Base-by-base conservation (phyloP, 2,888 invertebrate species). In the Oxyteleia sp. region DNA sequence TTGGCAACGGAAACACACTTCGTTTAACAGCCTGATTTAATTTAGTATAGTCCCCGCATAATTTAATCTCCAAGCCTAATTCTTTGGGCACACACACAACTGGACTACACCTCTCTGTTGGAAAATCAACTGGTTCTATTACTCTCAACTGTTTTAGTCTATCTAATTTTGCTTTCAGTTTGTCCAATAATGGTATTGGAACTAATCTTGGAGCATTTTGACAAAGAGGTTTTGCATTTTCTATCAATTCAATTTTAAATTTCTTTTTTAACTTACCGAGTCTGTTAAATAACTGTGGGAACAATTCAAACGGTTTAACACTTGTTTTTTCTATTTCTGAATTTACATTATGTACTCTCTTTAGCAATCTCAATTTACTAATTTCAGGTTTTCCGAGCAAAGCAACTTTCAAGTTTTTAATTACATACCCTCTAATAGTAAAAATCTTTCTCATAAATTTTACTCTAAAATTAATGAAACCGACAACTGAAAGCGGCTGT, bases 21-120 rank as follows among this genome's bases (percentile, higher is more conserved):
- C 87, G 20, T 15, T 26, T n/a, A 2, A 87, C 80, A 23, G 26
- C 85, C 49, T 83, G 82, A 53, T 90, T 91, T 2, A 90, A 76
- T 63, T 87, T 64, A 4, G 88, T 88, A 38, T 81, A 88, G 64
- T 90, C 90, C 1, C 86, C 71, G 63, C 89, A 90, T n/a, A 90
- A 15, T 16, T 89, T 45, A 16, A 90, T 47, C n/a, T n/a, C n/a
- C n/a, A n/a, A n/a, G 1, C 47, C 47, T 11, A 18, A 57, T 8
- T 64, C 45, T 78, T 90, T 90, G 5, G 84, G 86, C 0, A 88
- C 90, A 3, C 89, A 85, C 1, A 93, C 92, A 71, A 92, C 89
- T 0, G 89, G 88, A 4, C 89, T 86, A 79, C 91, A 92, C 91
- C 91, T 92, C 0, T 87, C 88, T 0, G 90, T 91, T 7, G 89